Conservation (phyloP, 2,888 invertebrate species). For the Trileptium ribeirensis region DNA sequence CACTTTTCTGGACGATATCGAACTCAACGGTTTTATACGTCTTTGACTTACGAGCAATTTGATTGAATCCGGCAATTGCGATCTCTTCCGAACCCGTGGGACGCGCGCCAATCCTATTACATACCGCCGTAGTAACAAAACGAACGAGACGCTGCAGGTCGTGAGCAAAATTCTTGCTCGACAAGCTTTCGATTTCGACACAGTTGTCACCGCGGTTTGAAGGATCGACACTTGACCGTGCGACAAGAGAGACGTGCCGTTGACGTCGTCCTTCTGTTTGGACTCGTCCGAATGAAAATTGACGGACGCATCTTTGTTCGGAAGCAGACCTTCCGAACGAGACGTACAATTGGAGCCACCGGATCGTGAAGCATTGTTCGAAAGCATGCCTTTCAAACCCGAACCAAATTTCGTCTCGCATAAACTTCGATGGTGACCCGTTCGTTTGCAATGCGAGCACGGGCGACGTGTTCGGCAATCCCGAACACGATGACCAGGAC, state of each 20-base stretch:
- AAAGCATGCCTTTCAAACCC: not conserved
- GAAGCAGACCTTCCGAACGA: not conserved
- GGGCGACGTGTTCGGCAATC: slow-evolving; percentile 9
- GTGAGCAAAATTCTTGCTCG: not conserved
- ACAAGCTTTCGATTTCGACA: not conserved
- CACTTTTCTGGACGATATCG: not conserved
- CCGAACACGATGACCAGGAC: not conserved
- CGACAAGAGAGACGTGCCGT: not conserved
- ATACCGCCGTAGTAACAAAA: not conserved
- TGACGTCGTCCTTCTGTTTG: not conserved
- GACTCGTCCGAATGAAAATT: not conserved
- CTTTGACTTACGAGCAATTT: not conserved
- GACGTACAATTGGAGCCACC: not conserved
- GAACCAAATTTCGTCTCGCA: slow-evolving; percentile 12
- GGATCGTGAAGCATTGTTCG: not conserved
- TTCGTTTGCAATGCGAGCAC: not conserved
- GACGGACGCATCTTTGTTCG: not conserved
- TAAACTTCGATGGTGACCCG: slow-evolving; percentile 14
- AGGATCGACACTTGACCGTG: slow-evolving; percentile 1
- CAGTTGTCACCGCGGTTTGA: not conserved
- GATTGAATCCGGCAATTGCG: not conserved
- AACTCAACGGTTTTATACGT: not conserved
- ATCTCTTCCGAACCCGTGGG: not conserved
- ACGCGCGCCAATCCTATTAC: not conserved
- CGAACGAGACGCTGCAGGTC: not conserved